A percentile compares a stretch with the other conserved stretches of the same genome.
These are phyloP conservation scores for Orius laevigatus DNA, from an alignment of 1,140 invertebrate species.

Conservation along the genomic window DNA sequence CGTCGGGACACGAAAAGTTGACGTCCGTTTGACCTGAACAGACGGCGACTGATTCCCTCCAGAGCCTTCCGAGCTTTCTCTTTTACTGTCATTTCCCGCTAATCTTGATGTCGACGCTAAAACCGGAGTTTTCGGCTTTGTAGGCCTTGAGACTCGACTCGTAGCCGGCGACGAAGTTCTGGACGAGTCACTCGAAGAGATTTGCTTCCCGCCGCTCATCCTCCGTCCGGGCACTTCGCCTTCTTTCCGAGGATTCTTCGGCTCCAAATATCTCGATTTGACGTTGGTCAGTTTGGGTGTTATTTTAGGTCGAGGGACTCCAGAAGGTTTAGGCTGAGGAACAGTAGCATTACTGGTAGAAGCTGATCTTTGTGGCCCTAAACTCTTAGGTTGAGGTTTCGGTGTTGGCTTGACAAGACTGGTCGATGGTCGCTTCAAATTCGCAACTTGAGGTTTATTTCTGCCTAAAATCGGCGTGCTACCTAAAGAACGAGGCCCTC, in stretches of 20 bases:
- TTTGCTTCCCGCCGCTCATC: conserved; percentile 23
- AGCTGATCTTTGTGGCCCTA: not conserved
- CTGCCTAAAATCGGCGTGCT: not conserved
- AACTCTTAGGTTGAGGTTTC: not conserved
- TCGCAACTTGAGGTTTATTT: not conserved
- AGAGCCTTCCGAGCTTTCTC: not conserved
- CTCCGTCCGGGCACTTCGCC: conserved; percentile 16
- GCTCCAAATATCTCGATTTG: conserved; percentile 39
- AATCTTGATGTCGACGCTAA: not conserved
- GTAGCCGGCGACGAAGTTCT: conserved; percentile 48
- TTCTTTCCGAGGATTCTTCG: conserved; percentile 21
- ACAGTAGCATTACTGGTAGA: not conserved
- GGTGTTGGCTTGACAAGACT: not conserved
- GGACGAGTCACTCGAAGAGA: conserved; percentile 42
- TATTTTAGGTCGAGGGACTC: not conserved
- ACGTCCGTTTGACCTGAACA: conserved; percentile 10
- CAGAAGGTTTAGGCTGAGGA: not conserved
- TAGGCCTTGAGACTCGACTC: conserved; percentile 26
- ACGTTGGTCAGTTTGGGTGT: conserved; percentile 23
- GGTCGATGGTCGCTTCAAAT: not conserved
- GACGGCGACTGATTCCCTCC: conserved; percentile 1
- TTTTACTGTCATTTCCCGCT: conserved; percentile 2
- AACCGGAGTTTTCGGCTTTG: conserved; percentile 9
- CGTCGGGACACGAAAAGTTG: conserved; percentile 17
- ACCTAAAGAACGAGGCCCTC: no score